phyloP scores from a whole-genome alignment of 2,797 vertebrate genomes.

The Crocidura indochinensis region DNA sequence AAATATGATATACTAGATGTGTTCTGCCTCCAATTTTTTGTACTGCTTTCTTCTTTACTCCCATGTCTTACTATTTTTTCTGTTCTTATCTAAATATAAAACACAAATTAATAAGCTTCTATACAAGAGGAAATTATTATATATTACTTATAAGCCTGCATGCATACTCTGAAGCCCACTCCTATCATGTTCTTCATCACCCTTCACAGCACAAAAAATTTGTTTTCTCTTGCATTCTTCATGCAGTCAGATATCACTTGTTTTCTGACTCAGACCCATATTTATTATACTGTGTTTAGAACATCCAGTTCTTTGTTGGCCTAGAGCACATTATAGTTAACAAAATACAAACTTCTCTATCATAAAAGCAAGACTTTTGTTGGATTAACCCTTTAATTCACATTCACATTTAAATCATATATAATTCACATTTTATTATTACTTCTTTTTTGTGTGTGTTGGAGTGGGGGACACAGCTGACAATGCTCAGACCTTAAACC shows the following conservation, averaged over 20 bases:
- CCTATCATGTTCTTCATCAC: neutral
- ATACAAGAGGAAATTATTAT: neutral
- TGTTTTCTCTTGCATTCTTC: neutral
- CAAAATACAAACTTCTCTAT: neutral
- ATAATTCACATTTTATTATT: too few relatives aligned
- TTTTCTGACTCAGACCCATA: neutral
- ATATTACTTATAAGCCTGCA: neutral
- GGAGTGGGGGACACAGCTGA: too few relatives aligned
- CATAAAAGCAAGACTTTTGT: slow-evolving; percentile 1
- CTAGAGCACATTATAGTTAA: neutral
- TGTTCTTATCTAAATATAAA: slow-evolving; percentile 8
- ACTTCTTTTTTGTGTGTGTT: too few relatives aligned
- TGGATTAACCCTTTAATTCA: neutral
- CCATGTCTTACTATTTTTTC: neutral
- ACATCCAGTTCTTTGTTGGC: neutral
- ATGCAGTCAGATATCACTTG: neutral
- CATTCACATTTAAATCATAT: neutral
- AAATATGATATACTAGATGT: slow-evolving; percentile 56
- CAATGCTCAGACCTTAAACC: too few relatives aligned
- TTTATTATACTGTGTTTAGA: neutral
- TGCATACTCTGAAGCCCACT: neutral
- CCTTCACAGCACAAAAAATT: neutral
- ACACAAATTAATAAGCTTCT: neutral
- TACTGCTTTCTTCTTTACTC: slow-evolving; percentile 7
- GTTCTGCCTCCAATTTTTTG: slow-evolving; percentile 1